These are phyloP conservation scores for Calephelis nemesis DNA, from an alignment of 1,140 invertebrate species.

Conservation along the genomic window DNA sequence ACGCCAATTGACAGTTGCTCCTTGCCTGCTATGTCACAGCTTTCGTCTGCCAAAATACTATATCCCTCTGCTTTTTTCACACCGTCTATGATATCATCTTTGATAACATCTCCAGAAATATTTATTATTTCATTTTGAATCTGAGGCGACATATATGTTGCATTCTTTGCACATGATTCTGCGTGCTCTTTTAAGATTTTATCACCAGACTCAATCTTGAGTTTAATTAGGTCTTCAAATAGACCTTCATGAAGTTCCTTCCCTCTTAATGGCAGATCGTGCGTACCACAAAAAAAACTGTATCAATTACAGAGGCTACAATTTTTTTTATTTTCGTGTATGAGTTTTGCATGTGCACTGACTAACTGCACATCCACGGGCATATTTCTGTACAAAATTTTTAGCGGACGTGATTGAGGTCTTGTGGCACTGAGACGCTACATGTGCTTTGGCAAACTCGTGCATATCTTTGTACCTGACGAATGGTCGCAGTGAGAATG, in stretches of 20 bases:
- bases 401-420: not conserved
- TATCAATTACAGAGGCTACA: not conserved
- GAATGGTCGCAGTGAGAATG: not conserved
- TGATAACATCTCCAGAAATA: no score
- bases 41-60: no score
- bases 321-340: conserved; percentile 7
- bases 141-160: not conserved
- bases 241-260: no score
- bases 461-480: no score
- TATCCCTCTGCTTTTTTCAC: no score
- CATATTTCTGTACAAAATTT: not conserved
- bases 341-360: not conserved
- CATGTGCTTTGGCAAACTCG: no score
- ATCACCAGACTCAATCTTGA: not conserved
- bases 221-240: no score
- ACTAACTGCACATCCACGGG: conserved; percentile 6
- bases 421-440: not conserved
- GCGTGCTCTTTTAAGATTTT: not conserved
- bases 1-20: no score
- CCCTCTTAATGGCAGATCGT: conserved; percentile 1
- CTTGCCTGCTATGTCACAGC: no score
- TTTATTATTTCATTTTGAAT: conserved; percentile 8
- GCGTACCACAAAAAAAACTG: conserved; percentile 8
- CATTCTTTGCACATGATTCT: not conserved
- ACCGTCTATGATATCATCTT: no score